Conservation (phyloP, 2,797 vertebrate species). For the Choloepus didactylus region DNA sequence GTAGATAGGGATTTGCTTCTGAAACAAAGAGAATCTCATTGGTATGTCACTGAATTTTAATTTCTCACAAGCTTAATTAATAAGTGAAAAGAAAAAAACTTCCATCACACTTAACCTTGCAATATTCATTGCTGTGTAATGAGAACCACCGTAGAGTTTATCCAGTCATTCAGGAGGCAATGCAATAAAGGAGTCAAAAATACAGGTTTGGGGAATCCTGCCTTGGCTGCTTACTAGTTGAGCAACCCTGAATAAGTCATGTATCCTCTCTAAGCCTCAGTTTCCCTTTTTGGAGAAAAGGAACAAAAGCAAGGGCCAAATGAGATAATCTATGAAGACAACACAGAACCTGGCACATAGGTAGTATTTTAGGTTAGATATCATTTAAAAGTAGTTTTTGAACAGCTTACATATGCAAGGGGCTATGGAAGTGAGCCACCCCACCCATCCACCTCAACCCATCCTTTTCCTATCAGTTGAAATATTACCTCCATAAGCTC, state of each 20-base stretch:
- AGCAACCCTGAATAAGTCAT: not conserved
- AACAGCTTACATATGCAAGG: not conserved
- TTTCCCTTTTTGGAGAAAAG: not conserved
- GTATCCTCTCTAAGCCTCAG: not conserved
- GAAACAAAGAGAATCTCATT: not conserved
- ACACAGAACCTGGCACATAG: not conserved
- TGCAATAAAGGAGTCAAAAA: not conserved
- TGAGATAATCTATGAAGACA: not conserved
- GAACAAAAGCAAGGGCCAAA: constrained; percentile 1
- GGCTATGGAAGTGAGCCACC: not conserved
- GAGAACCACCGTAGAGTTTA: not conserved
- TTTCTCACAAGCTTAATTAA: constrained; percentile 32
- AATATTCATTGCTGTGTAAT: not conserved
- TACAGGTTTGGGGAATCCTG: not conserved
- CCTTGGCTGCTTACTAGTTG: not conserved
- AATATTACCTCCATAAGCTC: not conserved
- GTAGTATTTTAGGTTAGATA: not conserved
- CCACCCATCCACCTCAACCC: not conserved
- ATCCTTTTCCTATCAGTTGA: not conserved
- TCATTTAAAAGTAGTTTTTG: constrained; percentile 24
- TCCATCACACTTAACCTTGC: not conserved
- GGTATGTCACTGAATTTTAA: constrained; percentile 29
- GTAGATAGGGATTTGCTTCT: not conserved
- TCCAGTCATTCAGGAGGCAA: not conserved
- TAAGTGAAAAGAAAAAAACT: not conserved